Base-by-base conservation (phyloP, 2,113 vertebrate genomes). In the Bagarius yarrelli region DNA sequence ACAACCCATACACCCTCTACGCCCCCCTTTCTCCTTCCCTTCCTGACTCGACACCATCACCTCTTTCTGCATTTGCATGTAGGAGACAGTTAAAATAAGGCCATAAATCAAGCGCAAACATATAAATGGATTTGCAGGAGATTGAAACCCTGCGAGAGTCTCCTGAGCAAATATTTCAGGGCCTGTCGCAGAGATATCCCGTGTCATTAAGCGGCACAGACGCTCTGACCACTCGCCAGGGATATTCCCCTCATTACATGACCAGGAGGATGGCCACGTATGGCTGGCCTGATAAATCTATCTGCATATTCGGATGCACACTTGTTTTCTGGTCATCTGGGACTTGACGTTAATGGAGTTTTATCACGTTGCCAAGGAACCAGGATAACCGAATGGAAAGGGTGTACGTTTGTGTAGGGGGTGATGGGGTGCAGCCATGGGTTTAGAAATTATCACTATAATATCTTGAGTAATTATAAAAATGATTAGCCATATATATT, bases 21-120 rank as follows among this genome's bases (percentile, higher is more conserved):
- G 16, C 63, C 5, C 18, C 16, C 16, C 30, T 19, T 9, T 59
- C n/a, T 12, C 32, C 15, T 36, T 50, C 53, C 70, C 50, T 11
- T 47, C 44, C 9, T 47, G 44, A 47, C 44, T 47, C 50, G 21
- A 21, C 70, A 73, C 70, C 70, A 50, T 73, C 50, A 73, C 70
- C 70, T 44, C 70, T 73, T 73, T n/a, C 77, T 60, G 55, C 88
- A 93, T 93, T 93, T 91, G 91, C 91, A 93, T 92, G 91, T 91
- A 87, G 91, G 89, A 91, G 92, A 92, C 91, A 92, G 90, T 92
- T 93, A 91, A 91, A 93, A 93, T 93, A 92, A 93, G 90, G 89
- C 89, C 89, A 92, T 93, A 92, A 92, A 92, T 93, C 92, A 92
- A 89, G 79, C 13, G 88, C 88, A 90, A 92, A 92, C 91, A 89